phyloP scores from a whole-genome alignment of 2,888 invertebrate genomes.

The Neocrepidodera transversa region DNA sequence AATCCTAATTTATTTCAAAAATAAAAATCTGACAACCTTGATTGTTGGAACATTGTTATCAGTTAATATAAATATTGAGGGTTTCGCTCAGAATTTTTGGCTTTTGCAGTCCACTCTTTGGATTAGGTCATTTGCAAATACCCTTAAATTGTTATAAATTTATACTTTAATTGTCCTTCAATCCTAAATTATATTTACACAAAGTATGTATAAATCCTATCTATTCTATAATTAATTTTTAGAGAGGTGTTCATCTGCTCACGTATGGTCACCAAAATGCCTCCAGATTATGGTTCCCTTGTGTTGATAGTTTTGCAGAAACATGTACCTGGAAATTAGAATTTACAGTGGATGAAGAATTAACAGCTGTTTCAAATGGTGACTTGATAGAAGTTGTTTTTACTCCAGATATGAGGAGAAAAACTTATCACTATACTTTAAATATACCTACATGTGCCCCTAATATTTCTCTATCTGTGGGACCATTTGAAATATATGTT shows the following conservation, averaged over 20 bases:
- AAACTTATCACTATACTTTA: conserved; percentile 93
- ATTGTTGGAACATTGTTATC: too few species aligned
- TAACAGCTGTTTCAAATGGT: conserved; percentile 95
- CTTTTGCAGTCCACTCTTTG: too few species aligned
- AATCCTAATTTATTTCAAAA: too few species aligned
- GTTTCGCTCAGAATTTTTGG: too few species aligned
- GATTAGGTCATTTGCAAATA: too few species aligned
- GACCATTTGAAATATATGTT: conserved; percentile 94
- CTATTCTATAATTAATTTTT: too few species aligned
- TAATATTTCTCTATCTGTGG: conserved; percentile 96
- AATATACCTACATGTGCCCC: conserved; percentile 95
- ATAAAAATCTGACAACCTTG: too few species aligned
- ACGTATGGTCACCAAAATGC: conserved; percentile 91
- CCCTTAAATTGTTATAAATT: too few species aligned
- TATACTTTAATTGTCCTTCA: too few species aligned
- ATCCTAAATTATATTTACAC: too few species aligned
- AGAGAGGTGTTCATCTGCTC: conserved; percentile 91
- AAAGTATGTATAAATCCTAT: too few species aligned
- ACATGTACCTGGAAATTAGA: conserved; percentile 98
- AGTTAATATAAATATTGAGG: too few species aligned
- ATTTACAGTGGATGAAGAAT: conserved; percentile 91
- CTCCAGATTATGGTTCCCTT: conserved; percentile 96
- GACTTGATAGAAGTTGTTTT: conserved; percentile 92
- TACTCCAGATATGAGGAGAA: conserved; percentile 87
- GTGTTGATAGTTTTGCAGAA: conserved; percentile 95